Percentiles rank a stretch among this genome's conserved stretches.
phyloP scores from a whole-genome alignment of 1,140 invertebrate genomes.

The Lucilia sericata region DNA sequence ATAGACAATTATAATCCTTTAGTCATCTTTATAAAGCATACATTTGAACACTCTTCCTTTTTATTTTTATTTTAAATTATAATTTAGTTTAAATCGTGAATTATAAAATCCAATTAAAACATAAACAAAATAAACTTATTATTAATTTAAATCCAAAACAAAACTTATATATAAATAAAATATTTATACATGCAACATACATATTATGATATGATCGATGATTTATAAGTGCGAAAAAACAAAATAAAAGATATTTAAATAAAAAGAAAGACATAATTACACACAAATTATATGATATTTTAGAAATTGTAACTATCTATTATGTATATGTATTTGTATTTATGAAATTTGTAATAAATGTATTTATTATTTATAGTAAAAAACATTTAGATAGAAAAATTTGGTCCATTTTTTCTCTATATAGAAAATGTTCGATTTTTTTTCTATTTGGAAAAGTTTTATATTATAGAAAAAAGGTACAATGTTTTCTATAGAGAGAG shows the following conservation, averaged over 20 bases:
- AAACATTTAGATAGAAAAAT: no score
- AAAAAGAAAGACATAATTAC: background rate
- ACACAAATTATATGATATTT: background rate
- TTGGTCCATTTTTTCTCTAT: no score
- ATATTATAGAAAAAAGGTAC: no score
- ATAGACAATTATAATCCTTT: background rate
- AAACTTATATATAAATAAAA: slow-evolving; percentile 5
- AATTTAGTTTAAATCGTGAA: background rate
- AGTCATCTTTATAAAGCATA: background rate
- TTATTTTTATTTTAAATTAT: background rate
- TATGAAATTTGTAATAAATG: no score
- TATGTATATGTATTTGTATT: background rate
- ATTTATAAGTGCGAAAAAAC: background rate
- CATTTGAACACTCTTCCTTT: background rate
- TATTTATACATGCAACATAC: slow-evolving; percentile 22
- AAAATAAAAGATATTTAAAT: background rate
- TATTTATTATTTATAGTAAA: no score
- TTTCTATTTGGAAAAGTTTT: no score
- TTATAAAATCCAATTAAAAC: background rate
- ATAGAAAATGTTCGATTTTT: no score
- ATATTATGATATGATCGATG: background rate
- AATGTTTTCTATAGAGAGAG: no score
- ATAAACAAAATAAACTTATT: background rate
- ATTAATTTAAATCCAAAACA: background rate
- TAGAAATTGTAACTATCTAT: background rate